These are phyloP conservation scores for Melanophora roralis DNA, from an alignment of 2,888 invertebrate species.

Conservation along the genomic window DNA sequence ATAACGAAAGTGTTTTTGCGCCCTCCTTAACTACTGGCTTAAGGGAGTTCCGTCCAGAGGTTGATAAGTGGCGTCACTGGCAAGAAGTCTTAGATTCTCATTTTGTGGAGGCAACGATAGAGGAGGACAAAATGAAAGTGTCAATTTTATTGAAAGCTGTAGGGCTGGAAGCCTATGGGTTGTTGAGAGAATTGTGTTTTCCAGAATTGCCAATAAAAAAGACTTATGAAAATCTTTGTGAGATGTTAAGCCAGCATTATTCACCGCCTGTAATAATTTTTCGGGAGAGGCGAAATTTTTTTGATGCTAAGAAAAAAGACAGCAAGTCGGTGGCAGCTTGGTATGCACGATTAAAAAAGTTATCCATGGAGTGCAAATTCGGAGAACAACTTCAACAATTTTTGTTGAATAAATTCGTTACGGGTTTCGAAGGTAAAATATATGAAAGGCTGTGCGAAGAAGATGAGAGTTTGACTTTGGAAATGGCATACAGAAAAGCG, in stretches of 20 bases:
- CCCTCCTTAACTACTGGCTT: not conserved
- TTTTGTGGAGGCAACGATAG: constrained; percentile 28
- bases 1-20: not conserved
- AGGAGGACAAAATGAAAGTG: constrained; percentile 46
- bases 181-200: constrained; percentile 49
- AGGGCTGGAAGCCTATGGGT: constrained; percentile 53
- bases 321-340: not conserved
- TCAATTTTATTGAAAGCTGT: constrained; percentile 48
- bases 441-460: constrained; percentile 35
- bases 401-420: constrained; percentile 22
- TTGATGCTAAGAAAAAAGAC: constrained; percentile 35
- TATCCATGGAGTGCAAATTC: no score
- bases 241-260: constrained; percentile 37
- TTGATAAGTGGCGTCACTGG: not conserved
- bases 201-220: constrained; percentile 42
- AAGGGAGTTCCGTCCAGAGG: not conserved
- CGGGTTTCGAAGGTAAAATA: constrained; percentile 18
- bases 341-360: no score
- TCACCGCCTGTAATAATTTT: constrained; percentile 37
- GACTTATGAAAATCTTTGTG: constrained; percentile 26
- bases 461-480: constrained; percentile 3
- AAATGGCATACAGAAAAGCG: constrained; percentile 6
- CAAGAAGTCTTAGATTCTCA: not conserved
- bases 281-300: constrained; percentile 2
- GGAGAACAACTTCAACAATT: constrained; percentile 17